Evolutionary conservation across 2,113 vertebrate species (phyloP).

Genomic region (Grus americana): DNA sequence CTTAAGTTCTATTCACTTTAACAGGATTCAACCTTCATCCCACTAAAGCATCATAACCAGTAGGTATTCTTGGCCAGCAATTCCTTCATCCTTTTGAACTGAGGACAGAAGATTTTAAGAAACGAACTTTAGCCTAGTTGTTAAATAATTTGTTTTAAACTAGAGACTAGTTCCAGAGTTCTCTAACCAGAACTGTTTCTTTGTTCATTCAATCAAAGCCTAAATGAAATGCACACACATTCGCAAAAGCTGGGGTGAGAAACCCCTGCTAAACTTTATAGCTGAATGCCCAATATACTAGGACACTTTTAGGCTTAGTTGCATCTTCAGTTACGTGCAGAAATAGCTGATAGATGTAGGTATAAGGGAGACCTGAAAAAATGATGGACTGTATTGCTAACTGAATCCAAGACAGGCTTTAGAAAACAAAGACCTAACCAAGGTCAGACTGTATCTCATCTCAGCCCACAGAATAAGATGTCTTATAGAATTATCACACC

Average conservation of each 20-base stretch:
- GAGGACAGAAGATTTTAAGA: background rate
- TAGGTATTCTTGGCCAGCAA: background rate
- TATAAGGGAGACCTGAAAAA: background rate
- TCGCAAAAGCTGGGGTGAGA: background rate
- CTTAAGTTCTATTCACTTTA: background rate
- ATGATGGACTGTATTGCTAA: background rate
- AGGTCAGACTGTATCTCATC: background rate
- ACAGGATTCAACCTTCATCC: background rate
- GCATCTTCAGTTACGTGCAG: background rate
- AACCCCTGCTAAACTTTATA: background rate
- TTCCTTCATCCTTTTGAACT: background rate
- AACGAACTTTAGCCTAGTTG: background rate
- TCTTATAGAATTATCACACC: background rate
- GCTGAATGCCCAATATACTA: no score
- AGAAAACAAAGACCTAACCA: background rate
- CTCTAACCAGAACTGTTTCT: background rate
- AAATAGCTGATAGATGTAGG: background rate
- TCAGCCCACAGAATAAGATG: background rate
- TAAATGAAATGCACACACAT: background rate
- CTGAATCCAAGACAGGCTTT: background rate
- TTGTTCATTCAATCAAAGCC: background rate
- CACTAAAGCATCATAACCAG: background rate
- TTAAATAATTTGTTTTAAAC: background rate
- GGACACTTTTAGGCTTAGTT: background rate
- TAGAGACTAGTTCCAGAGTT: background rate